Base-by-base conservation (phyloP, 2,888 invertebrate genomes). In the Frankliniella fusca region DNA sequence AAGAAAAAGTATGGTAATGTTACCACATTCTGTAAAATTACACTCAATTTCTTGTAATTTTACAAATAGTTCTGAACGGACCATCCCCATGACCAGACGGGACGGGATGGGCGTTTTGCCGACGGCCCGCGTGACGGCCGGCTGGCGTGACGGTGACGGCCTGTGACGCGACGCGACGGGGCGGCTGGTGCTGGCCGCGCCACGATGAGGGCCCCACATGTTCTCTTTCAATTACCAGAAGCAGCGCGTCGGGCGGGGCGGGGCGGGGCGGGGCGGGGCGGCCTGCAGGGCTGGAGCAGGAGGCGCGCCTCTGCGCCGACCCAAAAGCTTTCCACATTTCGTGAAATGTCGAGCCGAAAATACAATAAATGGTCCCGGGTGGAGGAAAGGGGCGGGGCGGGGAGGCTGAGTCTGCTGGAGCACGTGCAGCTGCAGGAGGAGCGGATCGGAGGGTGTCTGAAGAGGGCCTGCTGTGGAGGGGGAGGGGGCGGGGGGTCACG, bases 261-360 rank as follows among this genome's bases (percentile, higher is more conserved):
- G 61, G 70, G 9, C 27, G 70, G 70, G 27, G 70, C 27, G 27
- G 23, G 9, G 70, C n/a, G 70, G 2, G 27, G 38, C 38, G 38
- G 38, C 38, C 38, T 38, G 38, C 38, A 38, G 3, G 38, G 38
- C 38, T 38, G 54, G 54, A 54, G 50, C 10, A 54, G 70, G 70
- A 76, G 27, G 54, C 10, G 20, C 38, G 38, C 38, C 38, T 15
- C 54, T 20, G 12, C 54, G 20, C 12, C 20, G 54, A 20, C 15
- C 18, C 18, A 15, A 15, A 23, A 27, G 70, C 70, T 76, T 76
- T 76, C 10, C 70, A 76, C 70, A 27, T 76, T 76, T 76, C 70
- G 70, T 76, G 70, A 76, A 76, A 76, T 76, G 70, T 76, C 70
- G 70, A 76, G 70, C 70, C 70, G 70, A 76, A 76, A 76, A 76